These are phyloP conservation scores for Odontothrips loti DNA, from an alignment of 2,888 invertebrate genomes.

Conservation along the genomic window DNA sequence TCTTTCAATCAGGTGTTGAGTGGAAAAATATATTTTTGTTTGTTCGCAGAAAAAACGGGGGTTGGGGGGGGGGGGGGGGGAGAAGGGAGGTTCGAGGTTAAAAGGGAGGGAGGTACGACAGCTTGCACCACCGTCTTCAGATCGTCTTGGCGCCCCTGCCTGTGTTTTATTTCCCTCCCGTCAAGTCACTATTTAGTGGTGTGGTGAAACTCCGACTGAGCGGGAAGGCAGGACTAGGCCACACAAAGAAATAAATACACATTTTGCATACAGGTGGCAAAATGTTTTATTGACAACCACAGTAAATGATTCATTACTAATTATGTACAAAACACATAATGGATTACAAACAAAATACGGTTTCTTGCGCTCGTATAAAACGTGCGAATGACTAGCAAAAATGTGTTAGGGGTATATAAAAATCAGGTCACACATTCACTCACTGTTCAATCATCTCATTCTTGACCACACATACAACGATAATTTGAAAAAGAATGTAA, in stretches of 20 bases:
- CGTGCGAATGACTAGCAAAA: slow-evolving; percentile 20
- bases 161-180: no score
- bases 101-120: no score
- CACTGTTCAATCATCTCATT: background rate
- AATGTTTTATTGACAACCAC: background rate
- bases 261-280: background rate
- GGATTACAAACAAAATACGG: slow-evolving; percentile 2
- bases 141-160: no score
- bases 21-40: no score
- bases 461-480: background rate
- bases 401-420: background rate
- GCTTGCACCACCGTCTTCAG: no score
- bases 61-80: no score
- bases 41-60: no score
- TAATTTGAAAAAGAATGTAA: background rate
- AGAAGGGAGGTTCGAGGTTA: no score
- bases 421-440: background rate
- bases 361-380: slow-evolving; percentile 1
- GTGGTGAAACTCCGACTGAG: no score
- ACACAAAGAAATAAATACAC: background rate
- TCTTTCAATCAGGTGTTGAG: no score
- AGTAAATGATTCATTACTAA: background rate
- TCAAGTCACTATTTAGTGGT: no score
- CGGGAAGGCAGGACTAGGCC: background rate
- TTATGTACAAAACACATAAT: slow-evolving; percentile 9